Conservation (phyloP, 2,113 vertebrate species). For the Sinocyclocheilus grahami region DNA sequence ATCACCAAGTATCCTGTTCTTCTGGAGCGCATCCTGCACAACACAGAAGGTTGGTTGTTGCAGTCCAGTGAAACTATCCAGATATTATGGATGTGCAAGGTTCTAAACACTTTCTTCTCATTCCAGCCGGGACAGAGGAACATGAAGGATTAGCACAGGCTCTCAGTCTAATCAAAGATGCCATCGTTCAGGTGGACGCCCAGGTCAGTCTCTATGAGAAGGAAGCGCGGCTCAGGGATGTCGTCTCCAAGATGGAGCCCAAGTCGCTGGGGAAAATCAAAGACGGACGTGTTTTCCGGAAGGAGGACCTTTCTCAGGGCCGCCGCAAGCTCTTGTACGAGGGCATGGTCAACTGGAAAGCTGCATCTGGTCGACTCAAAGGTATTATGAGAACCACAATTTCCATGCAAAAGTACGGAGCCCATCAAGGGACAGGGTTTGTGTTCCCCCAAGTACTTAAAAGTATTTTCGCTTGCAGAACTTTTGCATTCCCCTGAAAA, state of each 20-base stretch:
- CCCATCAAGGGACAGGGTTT: background rate
- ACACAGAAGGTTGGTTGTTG: constrained; percentile 83
- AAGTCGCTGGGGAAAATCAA: constrained; percentile 87
- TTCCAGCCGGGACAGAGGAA: constrained; percentile 83
- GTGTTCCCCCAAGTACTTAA: background rate
- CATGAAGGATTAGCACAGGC: constrained; percentile 81
- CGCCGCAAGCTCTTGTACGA: constrained; percentile 80
- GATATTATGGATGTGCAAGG: background rate
- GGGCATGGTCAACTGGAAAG: constrained; percentile 89
- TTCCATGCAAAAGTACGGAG: background rate
- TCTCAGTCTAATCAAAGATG: constrained; percentile 83
- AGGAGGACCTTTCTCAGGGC: constrained; percentile 81
- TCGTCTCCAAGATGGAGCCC: constrained; percentile 84
- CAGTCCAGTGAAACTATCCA: background rate
- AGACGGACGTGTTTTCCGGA: constrained; percentile 85
- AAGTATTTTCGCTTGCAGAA: too few relatives aligned
- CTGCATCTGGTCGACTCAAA: constrained; percentile 81
- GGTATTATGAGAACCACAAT: background rate
- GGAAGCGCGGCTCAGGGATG: constrained; percentile 83
- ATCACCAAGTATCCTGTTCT: constrained; percentile 96
- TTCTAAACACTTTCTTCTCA: background rate
- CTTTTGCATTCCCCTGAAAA: too few relatives aligned
- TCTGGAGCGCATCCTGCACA: constrained; percentile 89
- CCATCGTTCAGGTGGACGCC: constrained; percentile 86
- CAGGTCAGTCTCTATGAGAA: constrained; percentile 86